These are phyloP conservation scores for Coremacera marginata DNA, from an alignment of 2,888 invertebrate genomes.

Conservation along the genomic window DNA sequence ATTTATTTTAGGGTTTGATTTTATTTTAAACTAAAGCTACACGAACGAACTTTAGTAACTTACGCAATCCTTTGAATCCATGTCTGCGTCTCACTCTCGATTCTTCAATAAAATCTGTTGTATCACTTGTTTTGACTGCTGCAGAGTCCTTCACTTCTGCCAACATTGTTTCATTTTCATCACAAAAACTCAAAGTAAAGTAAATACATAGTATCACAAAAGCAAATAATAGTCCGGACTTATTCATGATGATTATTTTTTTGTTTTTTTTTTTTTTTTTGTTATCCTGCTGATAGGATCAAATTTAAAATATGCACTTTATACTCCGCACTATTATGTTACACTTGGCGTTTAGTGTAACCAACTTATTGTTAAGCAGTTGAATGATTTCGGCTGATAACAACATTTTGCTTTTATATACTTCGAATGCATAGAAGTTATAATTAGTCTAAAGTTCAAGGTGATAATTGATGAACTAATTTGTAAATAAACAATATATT, in stretches of 20 bases:
- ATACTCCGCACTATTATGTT: slow-evolving; percentile 19
- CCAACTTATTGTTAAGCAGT: not conserved
- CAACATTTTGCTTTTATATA: slow-evolving; percentile 44
- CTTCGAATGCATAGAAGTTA: slow-evolving; percentile 9
- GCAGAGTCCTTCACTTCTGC: slow-evolving; percentile 36
- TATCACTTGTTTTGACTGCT: slow-evolving; percentile 41
- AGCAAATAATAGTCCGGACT: slow-evolving; percentile 55
- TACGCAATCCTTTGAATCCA: slow-evolving; percentile 46
- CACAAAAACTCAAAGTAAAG: slow-evolving; percentile 58
- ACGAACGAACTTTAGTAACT: slow-evolving; percentile 34
- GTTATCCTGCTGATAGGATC: not conserved
- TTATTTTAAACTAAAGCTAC: too few species aligned
- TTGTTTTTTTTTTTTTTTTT: slow-evolving; percentile 7
- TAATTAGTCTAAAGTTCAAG: slow-evolving; percentile 44
- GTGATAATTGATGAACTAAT: slow-evolving; percentile 49
- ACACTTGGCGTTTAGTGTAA: slow-evolving; percentile 37
- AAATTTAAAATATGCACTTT: not conserved
- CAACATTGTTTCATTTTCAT: slow-evolving; percentile 43
- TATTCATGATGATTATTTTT: slow-evolving; percentile 54
- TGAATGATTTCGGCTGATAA: slow-evolving; percentile 37
- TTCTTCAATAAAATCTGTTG: slow-evolving; percentile 56
- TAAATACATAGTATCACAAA: slow-evolving; percentile 54
- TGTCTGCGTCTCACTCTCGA: slow-evolving; percentile 52
- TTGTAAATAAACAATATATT: not conserved
- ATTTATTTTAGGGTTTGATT: too few species aligned